Evolutionary conservation across 2,888 invertebrate genomes (phyloP).

Genomic region (Luffia ferchaultella): DNA sequence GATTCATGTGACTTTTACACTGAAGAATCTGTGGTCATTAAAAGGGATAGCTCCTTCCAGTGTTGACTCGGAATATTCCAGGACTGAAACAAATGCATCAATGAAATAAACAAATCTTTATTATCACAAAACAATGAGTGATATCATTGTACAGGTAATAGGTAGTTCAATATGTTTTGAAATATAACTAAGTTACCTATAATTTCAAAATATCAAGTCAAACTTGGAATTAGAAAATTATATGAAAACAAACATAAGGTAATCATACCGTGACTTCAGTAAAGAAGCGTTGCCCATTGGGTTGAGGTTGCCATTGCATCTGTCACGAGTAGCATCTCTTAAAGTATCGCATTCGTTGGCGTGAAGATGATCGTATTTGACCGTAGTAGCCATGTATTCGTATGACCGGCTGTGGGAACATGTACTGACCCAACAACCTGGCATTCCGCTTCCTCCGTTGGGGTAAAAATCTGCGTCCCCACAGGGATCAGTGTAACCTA

Average conservation of each 20-base stretch:
- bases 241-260: too few species aligned
- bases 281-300: slow-evolving; percentile 36
- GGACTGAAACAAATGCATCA: slow-evolving; percentile 9
- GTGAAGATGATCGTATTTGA: slow-evolving; percentile 29
- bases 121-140: too few species aligned
- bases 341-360: slow-evolving; percentile 28
- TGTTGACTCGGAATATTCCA: slow-evolving; percentile 15
- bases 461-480: slow-evolving; percentile 43
- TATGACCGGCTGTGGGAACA: slow-evolving; percentile 39
- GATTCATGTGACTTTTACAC: too few species aligned
- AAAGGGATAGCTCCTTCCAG: slow-evolving; percentile 11
- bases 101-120: too few species aligned
- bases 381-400: slow-evolving; percentile 34
- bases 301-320: slow-evolving; percentile 24
- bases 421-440: slow-evolving; percentile 31
- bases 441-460: slow-evolving; percentile 37
- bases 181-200: too few species aligned
- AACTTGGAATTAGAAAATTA: too few species aligned
- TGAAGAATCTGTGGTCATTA: slow-evolving; percentile 27
- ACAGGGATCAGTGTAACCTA: slow-evolving; percentile 29
- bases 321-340: slow-evolving; percentile 23
- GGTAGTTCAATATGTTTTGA: too few species aligned
- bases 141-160: too few species aligned
- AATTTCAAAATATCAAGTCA: too few species aligned
- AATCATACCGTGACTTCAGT: slow-evolving; percentile 29